Evolutionary conservation across 2,113 vertebrate species (phyloP).

Genomic region (Pitta sordida): DNA sequence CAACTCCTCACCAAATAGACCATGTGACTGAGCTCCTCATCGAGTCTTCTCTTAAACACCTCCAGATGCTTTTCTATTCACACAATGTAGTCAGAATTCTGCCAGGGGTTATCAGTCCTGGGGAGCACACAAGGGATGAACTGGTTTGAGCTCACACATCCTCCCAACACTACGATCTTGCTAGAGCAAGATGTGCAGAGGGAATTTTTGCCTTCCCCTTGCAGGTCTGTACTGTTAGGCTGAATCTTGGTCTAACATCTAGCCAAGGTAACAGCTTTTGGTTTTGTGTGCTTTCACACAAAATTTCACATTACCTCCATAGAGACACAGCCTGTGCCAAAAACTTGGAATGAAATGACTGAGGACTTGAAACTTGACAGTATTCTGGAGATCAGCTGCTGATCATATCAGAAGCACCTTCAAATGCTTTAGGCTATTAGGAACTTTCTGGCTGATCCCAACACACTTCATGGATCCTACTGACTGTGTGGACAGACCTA

Average conservation of each 20-base stretch:
- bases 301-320: neutral
- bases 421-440: neutral
- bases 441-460: neutral
- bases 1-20: too few species aligned
- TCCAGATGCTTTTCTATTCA: neutral
- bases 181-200: fast-evolving
- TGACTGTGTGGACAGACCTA: neutral
- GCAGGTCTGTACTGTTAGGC: neutral
- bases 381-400: neutral
- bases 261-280: neutral
- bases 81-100: fast-evolving
- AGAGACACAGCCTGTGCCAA: neutral
- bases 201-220: neutral
- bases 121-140: neutral
- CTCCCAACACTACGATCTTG: neutral
- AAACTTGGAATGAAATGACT: neutral
- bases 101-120: neutral
- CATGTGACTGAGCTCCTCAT: too few species aligned
- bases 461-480: too few species aligned
- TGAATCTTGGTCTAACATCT: neutral
- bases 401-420: neutral
- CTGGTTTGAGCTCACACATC: fast-evolving
- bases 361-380: neutral
- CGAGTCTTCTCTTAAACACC: too few species aligned
- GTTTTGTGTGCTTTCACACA: neutral